Percentiles rank a stretch among this genome's conserved stretches.
phyloP scores from a whole-genome alignment of 1,140 invertebrate species.

The Oscheius sp. region DNA sequence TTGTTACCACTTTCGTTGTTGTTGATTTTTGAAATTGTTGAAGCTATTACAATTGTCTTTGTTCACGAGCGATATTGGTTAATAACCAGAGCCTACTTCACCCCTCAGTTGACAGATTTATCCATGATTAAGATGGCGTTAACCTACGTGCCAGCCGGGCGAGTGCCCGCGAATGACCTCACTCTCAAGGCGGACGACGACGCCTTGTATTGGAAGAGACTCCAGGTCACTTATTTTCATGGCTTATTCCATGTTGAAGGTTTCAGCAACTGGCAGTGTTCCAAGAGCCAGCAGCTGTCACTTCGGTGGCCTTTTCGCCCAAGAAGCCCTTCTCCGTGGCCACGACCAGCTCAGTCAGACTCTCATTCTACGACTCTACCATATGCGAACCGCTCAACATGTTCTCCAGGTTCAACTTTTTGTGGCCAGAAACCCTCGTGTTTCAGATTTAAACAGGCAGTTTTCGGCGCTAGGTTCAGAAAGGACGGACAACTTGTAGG shows the following conservation, averaged over 20 bases:
- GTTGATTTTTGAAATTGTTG: constrained; percentile 16
- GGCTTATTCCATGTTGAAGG: background rate
- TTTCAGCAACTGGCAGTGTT: constrained; percentile 57
- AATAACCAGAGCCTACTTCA: too few relatives aligned
- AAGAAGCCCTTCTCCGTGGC: constrained; percentile 47
- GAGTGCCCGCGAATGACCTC: constrained; percentile 8
- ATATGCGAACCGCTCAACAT: constrained; percentile 45
- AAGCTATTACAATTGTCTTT: background rate
- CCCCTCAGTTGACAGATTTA: too few relatives aligned
- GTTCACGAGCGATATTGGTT: too few relatives aligned
- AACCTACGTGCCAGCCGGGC: constrained; percentile 42
- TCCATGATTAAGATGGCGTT: constrained; percentile 39
- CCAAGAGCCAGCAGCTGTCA: constrained; percentile 51
- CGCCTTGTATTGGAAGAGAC: constrained; percentile 50
- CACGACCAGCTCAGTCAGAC: constrained; percentile 39
- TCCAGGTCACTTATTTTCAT: constrained; percentile 44
- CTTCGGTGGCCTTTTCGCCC: constrained; percentile 47
- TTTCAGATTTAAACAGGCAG: constrained; percentile 39
- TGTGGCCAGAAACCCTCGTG: constrained; percentile 43
- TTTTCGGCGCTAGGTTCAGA: constrained; percentile 40
- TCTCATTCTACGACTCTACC: constrained; percentile 34
- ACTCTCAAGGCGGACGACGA: constrained; percentile 43
- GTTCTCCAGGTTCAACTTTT: constrained; percentile 29
- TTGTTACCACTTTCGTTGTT: constrained; percentile 22
- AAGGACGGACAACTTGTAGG: constrained; percentile 49